Percentiles rank a stretch among this genome's conserved stretches.
Evolutionary conservation across 1,140 invertebrate genomes (phyloP).

Genomic region (Penaeus indicus): DNA sequence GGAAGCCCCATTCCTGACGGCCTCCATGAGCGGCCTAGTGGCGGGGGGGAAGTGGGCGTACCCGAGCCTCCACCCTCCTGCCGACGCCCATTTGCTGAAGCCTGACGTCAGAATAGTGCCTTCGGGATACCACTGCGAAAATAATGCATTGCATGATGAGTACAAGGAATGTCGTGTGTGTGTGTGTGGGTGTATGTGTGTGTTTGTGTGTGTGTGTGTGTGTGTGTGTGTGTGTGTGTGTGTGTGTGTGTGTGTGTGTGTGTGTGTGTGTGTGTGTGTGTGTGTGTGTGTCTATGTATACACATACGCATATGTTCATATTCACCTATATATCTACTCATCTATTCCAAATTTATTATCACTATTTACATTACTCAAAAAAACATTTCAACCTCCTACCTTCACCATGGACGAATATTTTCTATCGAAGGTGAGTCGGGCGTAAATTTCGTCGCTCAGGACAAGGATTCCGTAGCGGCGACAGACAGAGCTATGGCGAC

Average conservation of each 20-base stretch:
- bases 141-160: not conserved
- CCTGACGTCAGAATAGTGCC: constrained; percentile 63
- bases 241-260: too few species aligned
- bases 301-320: too few species aligned
- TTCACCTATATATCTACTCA: too few species aligned
- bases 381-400: not conserved
- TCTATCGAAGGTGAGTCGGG: constrained; percentile 54
- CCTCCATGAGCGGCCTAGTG: constrained; percentile 33
- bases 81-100: constrained; percentile 65
- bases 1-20: constrained; percentile 54
- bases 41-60: constrained; percentile 61
- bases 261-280: too few species aligned
- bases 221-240: too few species aligned
- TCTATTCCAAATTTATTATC: too few species aligned
- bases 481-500: constrained; percentile 49
- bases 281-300: too few species aligned
- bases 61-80: constrained; percentile 65
- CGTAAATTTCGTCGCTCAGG: constrained; percentile 63
- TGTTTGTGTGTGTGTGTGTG: too few species aligned
- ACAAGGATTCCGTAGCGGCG: constrained; percentile 45
- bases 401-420: constrained; percentile 45
- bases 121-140: constrained; percentile 60
- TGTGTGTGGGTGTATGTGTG: too few species aligned
- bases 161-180: too few species aligned
- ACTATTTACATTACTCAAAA: too few species aligned